Conservation (phyloP, 2,888 invertebrate species). For the Acanthoscelides obtectus region DNA sequence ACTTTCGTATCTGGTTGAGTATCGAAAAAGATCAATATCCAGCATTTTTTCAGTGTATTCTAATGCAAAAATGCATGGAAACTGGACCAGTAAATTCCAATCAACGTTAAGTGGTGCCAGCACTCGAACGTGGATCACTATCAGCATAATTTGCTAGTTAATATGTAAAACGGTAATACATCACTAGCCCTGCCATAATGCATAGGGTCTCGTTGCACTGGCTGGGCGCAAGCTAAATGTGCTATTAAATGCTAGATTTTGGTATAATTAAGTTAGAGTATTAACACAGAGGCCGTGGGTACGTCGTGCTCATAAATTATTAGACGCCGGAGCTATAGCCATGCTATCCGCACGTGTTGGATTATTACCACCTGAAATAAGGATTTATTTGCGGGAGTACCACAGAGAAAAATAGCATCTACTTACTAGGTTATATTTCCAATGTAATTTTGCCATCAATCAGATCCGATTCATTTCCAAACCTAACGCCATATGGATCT, state of each 20-base stretch:
- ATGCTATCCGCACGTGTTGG: slow-evolving; percentile 2
- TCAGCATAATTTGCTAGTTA: slow-evolving; percentile 30
- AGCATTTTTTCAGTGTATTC: too few species aligned
- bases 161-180: slow-evolving; percentile 31
- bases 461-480: too few species aligned
- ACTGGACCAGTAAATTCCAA: neutral
- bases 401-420: slow-evolving; percentile 1
- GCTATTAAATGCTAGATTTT: slow-evolving; percentile 37
- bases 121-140: slow-evolving; percentile 10
- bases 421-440: too few species aligned
- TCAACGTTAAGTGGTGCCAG: neutral
- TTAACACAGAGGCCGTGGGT: slow-evolving; percentile 33
- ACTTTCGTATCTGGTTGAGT: too few species aligned
- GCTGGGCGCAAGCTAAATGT: slow-evolving; percentile 27
- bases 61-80: neutral
- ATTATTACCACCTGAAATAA: neutral
- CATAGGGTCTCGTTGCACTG: slow-evolving; percentile 12
- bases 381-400: neutral
- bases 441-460: too few species aligned
- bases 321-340: slow-evolving; percentile 24
- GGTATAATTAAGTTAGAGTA: slow-evolving; percentile 36
- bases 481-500: too few species aligned
- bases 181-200: slow-evolving; percentile 28
- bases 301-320: slow-evolving; percentile 34
- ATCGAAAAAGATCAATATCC: too few species aligned